phyloP scores from a whole-genome alignment of 2,888 invertebrate genomes.

The Gymnocheta viridis region DNA sequence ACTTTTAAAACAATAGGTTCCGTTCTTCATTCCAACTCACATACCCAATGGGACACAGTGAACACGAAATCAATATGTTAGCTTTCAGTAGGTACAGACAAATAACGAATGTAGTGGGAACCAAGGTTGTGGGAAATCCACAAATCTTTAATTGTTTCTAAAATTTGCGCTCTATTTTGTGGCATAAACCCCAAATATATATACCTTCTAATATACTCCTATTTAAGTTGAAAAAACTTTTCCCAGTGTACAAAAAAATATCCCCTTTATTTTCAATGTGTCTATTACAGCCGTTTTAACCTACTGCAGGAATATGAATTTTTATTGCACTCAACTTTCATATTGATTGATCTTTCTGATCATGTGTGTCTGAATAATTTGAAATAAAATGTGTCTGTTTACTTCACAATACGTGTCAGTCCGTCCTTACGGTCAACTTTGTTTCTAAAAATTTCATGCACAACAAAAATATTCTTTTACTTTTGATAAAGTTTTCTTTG shows the following conservation, averaged over 20 bases:
- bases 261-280: conserved; percentile 16
- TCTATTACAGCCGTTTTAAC: conserved; percentile 7
- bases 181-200: too few species aligned
- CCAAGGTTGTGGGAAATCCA: too few species aligned
- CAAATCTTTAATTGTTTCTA: too few species aligned
- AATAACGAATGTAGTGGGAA: too few species aligned
- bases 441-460: conserved; percentile 16
- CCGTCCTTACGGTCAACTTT: not conserved
- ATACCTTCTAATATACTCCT: too few species aligned
- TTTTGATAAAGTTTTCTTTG: conserved; percentile 25
- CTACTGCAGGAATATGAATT: conserved; percentile 5
- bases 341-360: conserved; percentile 67
- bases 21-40: too few species aligned
- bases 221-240: not conserved
- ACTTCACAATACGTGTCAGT: not conserved
- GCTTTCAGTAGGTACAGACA: too few species aligned
- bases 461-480: conserved; percentile 18
- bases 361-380: conserved; percentile 59
- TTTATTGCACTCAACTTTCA: conserved; percentile 1
- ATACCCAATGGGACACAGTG: too few species aligned
- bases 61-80: too few species aligned
- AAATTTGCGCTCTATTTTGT: too few species aligned
- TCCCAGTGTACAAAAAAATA: conserved; percentile 24
- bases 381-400: conserved; percentile 38
- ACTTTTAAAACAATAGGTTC: too few species aligned